Evolutionary conservation across 2,888 invertebrate genomes (phyloP).

Genomic region (Phengaris arion): DNA sequence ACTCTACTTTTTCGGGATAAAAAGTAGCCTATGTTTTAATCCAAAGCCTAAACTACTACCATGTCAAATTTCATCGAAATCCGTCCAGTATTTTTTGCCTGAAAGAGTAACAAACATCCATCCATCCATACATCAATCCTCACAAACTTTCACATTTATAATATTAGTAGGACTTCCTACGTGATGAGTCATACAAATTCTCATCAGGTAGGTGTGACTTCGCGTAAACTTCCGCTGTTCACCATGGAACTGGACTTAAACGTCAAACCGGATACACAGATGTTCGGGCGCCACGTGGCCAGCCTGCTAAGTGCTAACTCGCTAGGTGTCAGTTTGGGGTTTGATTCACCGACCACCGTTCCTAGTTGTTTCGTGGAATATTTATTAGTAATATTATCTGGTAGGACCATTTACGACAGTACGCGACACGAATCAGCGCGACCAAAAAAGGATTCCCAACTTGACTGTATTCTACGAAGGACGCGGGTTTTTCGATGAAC

Average conservation of each 20-base stretch:
- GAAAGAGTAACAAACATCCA: no score
- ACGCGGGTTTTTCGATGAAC: not conserved
- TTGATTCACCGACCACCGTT: conserved; percentile 16
- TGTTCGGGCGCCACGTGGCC: conserved; percentile 61
- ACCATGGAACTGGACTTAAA: not conserved
- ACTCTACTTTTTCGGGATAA: no score
- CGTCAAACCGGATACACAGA: conserved; percentile 58
- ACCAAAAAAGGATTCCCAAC: not conserved
- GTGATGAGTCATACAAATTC: conserved; percentile 52
- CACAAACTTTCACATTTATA: not conserved
- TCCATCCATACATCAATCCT: no score
- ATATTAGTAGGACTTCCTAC: conserved; percentile 7
- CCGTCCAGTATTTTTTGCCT: no score
- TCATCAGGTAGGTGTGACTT: conserved; percentile 54
- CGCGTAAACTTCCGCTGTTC: conserved; percentile 41
- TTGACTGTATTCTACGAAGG: not conserved
- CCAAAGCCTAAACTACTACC: no score
- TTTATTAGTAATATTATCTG: not conserved
- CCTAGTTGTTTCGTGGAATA: not conserved
- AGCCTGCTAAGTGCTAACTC: conserved; percentile 51
- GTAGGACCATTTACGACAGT: not conserved
- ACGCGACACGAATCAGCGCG: not conserved
- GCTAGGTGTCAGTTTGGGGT: conserved; percentile 36
- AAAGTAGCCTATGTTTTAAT: no score
- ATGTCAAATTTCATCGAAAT: no score